These are phyloP conservation scores for Yoshiicerus persimilis DNA, from an alignment of 1,140 invertebrate species.

Conservation along the genomic window DNA sequence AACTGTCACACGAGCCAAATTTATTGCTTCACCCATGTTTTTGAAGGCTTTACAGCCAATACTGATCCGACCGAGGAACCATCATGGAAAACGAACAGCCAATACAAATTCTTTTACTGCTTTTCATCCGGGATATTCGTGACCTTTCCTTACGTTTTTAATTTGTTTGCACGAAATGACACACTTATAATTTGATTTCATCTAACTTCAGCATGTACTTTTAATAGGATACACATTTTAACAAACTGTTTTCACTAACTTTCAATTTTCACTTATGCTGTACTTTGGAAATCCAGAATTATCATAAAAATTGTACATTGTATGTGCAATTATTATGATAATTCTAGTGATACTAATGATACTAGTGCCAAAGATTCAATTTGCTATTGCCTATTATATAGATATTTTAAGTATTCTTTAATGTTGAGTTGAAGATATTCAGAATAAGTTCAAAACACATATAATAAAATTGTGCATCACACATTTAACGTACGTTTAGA, in stretches of 20 bases:
- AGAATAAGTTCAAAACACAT: too few species aligned
- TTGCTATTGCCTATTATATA: too few species aligned
- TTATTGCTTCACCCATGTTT: constrained; percentile 48
- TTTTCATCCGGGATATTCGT: constrained; percentile 1
- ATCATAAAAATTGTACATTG: too few species aligned
- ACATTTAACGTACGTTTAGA: too few species aligned
- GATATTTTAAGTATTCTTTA: too few species aligned
- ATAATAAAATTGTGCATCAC: too few species aligned
- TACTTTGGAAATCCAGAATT: too few species aligned
- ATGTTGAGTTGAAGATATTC: too few species aligned
- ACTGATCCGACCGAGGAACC: constrained; percentile 31
- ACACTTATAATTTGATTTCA: background rate
- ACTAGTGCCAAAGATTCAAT: too few species aligned
- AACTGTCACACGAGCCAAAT: constrained; percentile 46
- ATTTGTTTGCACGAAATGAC: background rate
- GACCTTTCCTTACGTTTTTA: constrained; percentile 24
- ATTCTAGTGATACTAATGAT: too few species aligned
- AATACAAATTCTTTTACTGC: constrained; percentile 24
- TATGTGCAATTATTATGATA: background rate
- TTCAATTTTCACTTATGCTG: background rate
- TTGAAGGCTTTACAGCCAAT: constrained; percentile 30
- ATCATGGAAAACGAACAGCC: constrained; percentile 42
- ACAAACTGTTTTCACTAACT: background rate
- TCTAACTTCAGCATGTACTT: background rate
- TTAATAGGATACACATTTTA: background rate